Evolutionary conservation across 2,113 vertebrate genomes (phyloP).

Genomic region (Progne subis): DNA sequence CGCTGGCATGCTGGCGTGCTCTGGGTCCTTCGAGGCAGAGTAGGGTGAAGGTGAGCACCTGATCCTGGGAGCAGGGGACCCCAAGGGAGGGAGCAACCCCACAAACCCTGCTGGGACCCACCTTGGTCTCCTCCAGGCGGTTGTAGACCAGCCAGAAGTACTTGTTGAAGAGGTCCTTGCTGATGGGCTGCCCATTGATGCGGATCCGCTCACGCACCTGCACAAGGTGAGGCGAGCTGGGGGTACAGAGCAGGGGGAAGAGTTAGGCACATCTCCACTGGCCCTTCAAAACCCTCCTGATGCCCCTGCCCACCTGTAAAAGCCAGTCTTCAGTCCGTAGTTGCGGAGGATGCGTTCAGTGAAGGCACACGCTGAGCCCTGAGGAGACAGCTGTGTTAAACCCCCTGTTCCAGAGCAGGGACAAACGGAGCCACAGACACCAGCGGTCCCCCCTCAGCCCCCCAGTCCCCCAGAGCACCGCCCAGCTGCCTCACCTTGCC

Average conservation of each 20-base stretch:
- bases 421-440: accelerated
- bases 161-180: constrained; percentile 90
- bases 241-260: neutral
- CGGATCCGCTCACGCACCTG: constrained; percentile 94
- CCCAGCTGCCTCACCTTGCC: constrained; percentile 85
- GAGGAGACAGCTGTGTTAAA: neutral
- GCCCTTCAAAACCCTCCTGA: neutral
- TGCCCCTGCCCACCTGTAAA: constrained; percentile 85
- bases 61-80: accelerated
- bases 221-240: constrained; percentile 94
- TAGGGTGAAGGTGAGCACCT: neutral
- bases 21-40: constrained; percentile 67
- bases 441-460: neutral
- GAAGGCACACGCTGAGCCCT: constrained; percentile 89
- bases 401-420: accelerated
- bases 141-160: constrained; percentile 95
- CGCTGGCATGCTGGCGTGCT: constrained; percentile 79
- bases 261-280: accelerated
- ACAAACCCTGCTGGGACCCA: neutral
- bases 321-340: constrained; percentile 91
- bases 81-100: neutral
- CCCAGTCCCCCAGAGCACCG: neutral
- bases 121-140: constrained; percentile 88
- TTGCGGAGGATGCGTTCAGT: constrained; percentile 86
- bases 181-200: constrained; percentile 90